phyloP scores from a whole-genome alignment of 2,113 vertebrate species.

The Natator depressus region DNA sequence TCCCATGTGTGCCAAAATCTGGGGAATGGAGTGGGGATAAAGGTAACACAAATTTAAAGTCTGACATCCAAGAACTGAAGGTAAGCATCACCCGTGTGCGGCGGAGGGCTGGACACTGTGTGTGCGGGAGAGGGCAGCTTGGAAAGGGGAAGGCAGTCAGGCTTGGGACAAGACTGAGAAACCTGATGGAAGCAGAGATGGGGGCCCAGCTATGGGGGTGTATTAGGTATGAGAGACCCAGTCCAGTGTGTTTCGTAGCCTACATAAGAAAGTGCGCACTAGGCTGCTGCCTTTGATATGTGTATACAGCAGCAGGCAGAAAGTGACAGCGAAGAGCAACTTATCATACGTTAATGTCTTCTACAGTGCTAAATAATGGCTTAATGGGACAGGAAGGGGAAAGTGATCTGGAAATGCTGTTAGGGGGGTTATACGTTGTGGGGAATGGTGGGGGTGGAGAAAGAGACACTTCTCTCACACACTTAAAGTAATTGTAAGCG shows the following conservation, averaged over 20 bases:
- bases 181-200: background rate
- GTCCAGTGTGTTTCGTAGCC: background rate
- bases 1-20: background rate
- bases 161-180: background rate
- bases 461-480: background rate
- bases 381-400: background rate
- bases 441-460: background rate
- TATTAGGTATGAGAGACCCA: background rate
- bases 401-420: background rate
- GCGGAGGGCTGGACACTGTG: background rate
- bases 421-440: background rate
- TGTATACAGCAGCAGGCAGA: background rate
- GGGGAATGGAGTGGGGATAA: background rate
- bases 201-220: background rate
- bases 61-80: background rate
- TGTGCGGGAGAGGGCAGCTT: background rate
- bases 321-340: background rate
- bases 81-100: background rate
- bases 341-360: background rate
- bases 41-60: background rate
- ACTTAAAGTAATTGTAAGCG: background rate
- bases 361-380: background rate
- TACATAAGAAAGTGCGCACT: background rate
- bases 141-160: background rate
- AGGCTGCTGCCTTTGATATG: background rate